A percentile compares a stretch with the other conserved stretches of the same genome.
These are phyloP conservation scores for Denticeps clupeoides DNA, from an alignment of 2,797 vertebrate genomes.

Conservation along the genomic window DNA sequence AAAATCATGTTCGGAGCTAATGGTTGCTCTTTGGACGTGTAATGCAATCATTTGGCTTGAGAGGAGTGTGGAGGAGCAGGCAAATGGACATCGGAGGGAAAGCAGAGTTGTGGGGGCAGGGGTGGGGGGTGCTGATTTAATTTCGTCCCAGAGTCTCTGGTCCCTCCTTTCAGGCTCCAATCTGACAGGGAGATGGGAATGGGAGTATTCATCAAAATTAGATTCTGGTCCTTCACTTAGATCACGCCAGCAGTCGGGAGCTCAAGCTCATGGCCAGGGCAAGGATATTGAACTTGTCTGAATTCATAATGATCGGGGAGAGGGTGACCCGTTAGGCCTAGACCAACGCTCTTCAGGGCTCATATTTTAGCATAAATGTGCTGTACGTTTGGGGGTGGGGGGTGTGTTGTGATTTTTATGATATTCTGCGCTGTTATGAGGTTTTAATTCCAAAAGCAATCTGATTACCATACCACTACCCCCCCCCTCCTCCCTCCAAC, in stretches of 20 bases:
- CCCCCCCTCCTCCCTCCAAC: slow-evolving; percentile 8
- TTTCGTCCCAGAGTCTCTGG: slow-evolving; percentile 46
- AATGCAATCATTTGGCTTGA: slow-evolving; percentile 58
- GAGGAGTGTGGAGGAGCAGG: slow-evolving; percentile 30
- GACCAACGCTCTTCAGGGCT: too few species aligned
- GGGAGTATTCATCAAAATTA: slow-evolving; percentile 56
- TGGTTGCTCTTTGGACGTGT: slow-evolving; percentile 55
- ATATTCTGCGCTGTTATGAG: slow-evolving; percentile 10
- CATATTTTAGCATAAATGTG: too few species aligned
- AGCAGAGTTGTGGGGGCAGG: too few species aligned
- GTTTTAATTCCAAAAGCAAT: background rate
- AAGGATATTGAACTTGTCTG: slow-evolving; percentile 34
- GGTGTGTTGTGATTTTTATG: slow-evolving; percentile 5
- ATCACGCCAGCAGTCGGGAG: slow-evolving; percentile 45
- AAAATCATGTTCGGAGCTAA: slow-evolving; percentile 55
- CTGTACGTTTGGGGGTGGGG: slow-evolving; percentile 9
- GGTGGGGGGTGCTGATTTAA: slow-evolving; percentile 54
- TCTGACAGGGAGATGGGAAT: slow-evolving; percentile 48
- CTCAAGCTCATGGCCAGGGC: slow-evolving; percentile 25
- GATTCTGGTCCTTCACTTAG: slow-evolving; percentile 48
- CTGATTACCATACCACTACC: slow-evolving; percentile 6
- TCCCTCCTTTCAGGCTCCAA: slow-evolving; percentile 44
- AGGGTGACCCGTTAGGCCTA: too few species aligned
- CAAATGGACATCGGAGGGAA: slow-evolving; percentile 36
- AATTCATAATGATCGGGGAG: slow-evolving; percentile 28